Percentiles rank a stretch among this genome's conserved stretches.
phyloP scores from a whole-genome alignment of 1,140 invertebrate species.

The Drosophila littoralis region DNA sequence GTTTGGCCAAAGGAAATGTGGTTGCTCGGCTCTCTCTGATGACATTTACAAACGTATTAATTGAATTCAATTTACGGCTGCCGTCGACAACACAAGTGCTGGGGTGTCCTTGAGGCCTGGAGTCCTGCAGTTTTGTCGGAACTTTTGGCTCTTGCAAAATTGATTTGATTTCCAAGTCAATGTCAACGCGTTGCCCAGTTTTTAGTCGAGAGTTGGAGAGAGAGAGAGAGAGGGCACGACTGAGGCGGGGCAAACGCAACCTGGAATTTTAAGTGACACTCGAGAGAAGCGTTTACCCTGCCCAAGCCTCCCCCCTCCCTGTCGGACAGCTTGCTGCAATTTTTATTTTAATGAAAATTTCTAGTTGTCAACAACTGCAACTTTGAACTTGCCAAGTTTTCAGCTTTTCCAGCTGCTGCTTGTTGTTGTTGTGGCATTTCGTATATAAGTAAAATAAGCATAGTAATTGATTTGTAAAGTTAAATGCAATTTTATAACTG shows the following conservation, averaged over 20 bases:
- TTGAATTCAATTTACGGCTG: conserved; percentile 65
- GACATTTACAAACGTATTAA: conserved; percentile 69
- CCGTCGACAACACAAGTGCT: conserved; percentile 10
- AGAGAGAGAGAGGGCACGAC: neutral
- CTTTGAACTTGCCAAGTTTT: conserved; percentile 24
- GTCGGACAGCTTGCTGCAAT: conserved; percentile 18
- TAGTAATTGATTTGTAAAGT: conserved; percentile 50
- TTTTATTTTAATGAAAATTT: conserved; percentile 48
- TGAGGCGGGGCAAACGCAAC: neutral
- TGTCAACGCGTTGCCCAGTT: conserved; percentile 35
- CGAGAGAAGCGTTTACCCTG: neutral
- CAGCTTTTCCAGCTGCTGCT: neutral
- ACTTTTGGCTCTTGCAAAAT: conserved; percentile 37
- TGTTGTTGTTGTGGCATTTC: conserved; percentile 27
- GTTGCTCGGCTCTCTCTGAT: conserved; percentile 28
- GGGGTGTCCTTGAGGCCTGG: too few species aligned
- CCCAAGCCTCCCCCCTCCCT: neutral
- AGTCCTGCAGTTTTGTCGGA: neutral
- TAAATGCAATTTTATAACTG: conserved; percentile 4
- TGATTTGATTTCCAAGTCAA: conserved; percentile 64
- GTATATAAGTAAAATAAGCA: conserved; percentile 1
- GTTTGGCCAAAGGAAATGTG: conserved; percentile 3
- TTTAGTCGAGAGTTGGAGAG: neutral
- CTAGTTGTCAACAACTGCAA: conserved; percentile 6
- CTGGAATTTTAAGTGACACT: conserved; percentile 26